A percentile compares a stretch with the other conserved stretches of the same genome.
phyloP scores from a whole-genome alignment of 64 coral and sea anemone species.

The Pachyseris speciosa region DNA sequence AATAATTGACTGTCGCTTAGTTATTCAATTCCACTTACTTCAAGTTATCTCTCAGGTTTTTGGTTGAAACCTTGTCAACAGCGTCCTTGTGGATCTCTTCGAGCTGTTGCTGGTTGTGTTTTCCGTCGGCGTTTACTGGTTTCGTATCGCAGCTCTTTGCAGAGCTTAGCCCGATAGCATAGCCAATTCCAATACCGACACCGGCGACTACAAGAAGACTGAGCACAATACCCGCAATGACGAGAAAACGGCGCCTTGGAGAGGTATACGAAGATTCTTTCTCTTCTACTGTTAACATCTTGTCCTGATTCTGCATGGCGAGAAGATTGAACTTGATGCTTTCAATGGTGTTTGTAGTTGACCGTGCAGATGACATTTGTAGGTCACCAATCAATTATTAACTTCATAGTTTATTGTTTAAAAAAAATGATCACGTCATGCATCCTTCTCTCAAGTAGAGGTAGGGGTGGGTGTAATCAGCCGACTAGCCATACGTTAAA shows the following conservation, averaged over 20 bases:
- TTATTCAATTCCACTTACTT: conserved; percentile 37
- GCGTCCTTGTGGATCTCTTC: conserved; percentile 50
- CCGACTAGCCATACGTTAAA: too few relatives aligned
- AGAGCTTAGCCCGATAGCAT: conserved; percentile 57
- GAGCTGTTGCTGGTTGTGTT: conserved; percentile 21
- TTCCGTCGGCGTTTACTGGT: not conserved
- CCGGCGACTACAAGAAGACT: conserved; percentile 8
- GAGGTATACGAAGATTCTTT: not conserved
- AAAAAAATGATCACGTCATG: too few relatives aligned
- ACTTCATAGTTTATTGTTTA: too few relatives aligned
- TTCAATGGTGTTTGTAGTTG: too few relatives aligned
- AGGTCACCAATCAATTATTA: too few relatives aligned
- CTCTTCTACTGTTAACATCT: conserved; percentile 13
- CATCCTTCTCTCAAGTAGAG: too few relatives aligned
- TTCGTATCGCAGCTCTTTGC: conserved; percentile 4
- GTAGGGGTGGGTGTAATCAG: too few relatives aligned
- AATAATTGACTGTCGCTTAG: too few relatives aligned
- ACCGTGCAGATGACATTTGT: too few relatives aligned
- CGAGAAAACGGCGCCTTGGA: not conserved
- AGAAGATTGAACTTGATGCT: too few relatives aligned
- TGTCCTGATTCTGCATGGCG: not conserved
- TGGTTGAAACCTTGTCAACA: conserved; percentile 52
- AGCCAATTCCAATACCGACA: conserved; percentile 52
- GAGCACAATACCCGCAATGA: conserved; percentile 16
- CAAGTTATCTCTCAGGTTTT: conserved; percentile 52